Conservation (phyloP, 2,888 invertebrate genomes). For the Trichopoda pennipes region DNA sequence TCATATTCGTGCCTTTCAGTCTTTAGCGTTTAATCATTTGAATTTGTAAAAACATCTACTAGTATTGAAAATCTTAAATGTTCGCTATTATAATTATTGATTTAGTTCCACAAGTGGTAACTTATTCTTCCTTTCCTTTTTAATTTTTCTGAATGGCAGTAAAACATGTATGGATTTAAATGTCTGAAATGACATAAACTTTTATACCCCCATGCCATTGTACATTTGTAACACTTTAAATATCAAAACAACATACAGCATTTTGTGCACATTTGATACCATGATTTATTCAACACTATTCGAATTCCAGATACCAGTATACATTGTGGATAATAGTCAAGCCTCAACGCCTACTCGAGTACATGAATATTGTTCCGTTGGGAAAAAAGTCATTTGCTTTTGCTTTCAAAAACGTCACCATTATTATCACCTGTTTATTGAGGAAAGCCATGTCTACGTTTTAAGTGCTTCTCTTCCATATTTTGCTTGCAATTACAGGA, state of each 20-base stretch:
- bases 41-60: background rate
- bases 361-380: too few relatives aligned
- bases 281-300: slow-evolving; percentile 48
- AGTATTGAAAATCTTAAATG: slow-evolving; percentile 8
- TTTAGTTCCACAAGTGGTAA: background rate
- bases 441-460: slow-evolving; percentile 4
- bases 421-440: slow-evolving; percentile 20
- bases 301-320: slow-evolving; percentile 5
- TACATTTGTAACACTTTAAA: slow-evolving; percentile 1
- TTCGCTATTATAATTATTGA: background rate
- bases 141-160: background rate
- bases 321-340: slow-evolving; percentile 42
- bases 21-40: background rate
- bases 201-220: background rate
- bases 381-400: background rate
- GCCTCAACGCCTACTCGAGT: background rate
- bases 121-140: slow-evolving; percentile 7
- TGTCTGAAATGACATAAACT: background rate
- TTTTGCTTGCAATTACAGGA: slow-evolving; percentile 13
- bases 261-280: slow-evolving; percentile 20
- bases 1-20: too few relatives aligned
- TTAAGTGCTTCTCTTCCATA: background rate
- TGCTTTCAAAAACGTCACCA: slow-evolving; percentile 9
- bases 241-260: background rate
- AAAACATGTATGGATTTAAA: slow-evolving; percentile 26